Conservation (phyloP, 2,888 invertebrate species). For the Eumerus sabulonum region DNA sequence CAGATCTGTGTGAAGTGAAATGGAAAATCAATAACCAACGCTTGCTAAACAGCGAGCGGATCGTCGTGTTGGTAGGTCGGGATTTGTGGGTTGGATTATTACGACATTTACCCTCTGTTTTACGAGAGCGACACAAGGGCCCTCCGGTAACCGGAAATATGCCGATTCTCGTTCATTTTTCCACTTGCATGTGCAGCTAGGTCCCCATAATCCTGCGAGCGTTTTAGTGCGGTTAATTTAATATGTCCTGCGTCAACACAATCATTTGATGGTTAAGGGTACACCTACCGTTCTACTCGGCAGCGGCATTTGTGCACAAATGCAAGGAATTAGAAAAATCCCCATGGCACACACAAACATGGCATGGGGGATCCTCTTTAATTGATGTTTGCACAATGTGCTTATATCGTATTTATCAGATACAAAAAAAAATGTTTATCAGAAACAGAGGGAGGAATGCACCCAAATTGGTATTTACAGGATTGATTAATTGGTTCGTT, state of each 20-base stretch:
- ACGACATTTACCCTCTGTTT: conserved; percentile 5
- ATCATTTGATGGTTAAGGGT: conserved; percentile 16
- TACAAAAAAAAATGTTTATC: conserved; percentile 2
- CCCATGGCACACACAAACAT: not conserved
- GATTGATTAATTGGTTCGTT: conserved; percentile 37
- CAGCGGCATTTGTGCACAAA: not conserved
- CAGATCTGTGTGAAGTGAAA: conserved; percentile 4
- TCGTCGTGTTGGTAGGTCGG: conserved; percentile 1
- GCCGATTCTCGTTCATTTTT: not conserved
- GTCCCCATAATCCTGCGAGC: not conserved
- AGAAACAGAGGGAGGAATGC: not conserved
- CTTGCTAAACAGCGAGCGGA: not conserved
- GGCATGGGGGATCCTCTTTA: no score
- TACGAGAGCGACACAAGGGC: not conserved
- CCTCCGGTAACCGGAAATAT: conserved; percentile 9
- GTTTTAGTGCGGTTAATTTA: conserved; percentile 38
- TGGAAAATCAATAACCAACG: conserved; percentile 47
- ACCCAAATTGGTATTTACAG: conserved; percentile 3
- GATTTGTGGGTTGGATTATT: conserved; percentile 21
- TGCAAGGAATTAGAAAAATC: conserved; percentile 36
- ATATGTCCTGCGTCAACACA: conserved; percentile 6
- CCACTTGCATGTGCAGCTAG: conserved; percentile 1
- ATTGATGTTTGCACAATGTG: conserved; percentile 16
- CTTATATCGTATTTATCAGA: conserved; percentile 4
- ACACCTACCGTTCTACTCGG: not conserved